phyloP scores from a whole-genome alignment of 2,113 vertebrate genomes.

The Butastur rufipennis region DNA sequence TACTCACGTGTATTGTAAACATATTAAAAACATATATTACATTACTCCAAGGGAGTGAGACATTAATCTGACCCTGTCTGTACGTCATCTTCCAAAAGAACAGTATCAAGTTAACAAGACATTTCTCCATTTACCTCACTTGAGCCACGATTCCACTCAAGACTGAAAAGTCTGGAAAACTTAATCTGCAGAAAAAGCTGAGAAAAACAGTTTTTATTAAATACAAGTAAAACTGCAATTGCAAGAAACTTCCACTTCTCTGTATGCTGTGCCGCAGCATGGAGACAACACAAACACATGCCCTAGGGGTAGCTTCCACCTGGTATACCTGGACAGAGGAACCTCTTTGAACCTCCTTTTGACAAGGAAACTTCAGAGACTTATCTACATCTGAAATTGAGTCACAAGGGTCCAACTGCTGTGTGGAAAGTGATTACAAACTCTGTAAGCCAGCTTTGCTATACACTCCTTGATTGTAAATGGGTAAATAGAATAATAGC shows the following conservation, averaged over 20 bases:
- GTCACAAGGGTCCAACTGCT: background rate
- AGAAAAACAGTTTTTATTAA: background rate
- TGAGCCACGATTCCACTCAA: background rate
- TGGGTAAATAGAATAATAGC: background rate
- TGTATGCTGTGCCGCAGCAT: background rate
- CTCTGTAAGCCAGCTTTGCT: background rate
- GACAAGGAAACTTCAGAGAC: background rate
- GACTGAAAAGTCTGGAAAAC: background rate
- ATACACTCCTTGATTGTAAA: background rate
- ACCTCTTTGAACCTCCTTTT: background rate
- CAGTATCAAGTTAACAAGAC: background rate
- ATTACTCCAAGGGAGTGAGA: background rate
- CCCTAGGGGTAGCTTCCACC: background rate
- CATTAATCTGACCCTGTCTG: background rate
- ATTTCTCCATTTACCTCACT: background rate
- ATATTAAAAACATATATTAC: background rate
- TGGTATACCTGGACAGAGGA: background rate
- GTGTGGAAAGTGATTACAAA: background rate
- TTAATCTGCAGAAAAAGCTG: background rate
- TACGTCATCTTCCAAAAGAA: background rate
- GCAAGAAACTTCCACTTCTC: background rate
- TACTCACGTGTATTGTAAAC: background rate
- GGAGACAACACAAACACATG: background rate
- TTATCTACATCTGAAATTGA: background rate
- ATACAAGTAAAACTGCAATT: background rate